Evolutionary conservation across 2,888 invertebrate species (phyloP), one percentile per base, ranked within the genome.

Genomic region (Eulithis prunata): DNA sequence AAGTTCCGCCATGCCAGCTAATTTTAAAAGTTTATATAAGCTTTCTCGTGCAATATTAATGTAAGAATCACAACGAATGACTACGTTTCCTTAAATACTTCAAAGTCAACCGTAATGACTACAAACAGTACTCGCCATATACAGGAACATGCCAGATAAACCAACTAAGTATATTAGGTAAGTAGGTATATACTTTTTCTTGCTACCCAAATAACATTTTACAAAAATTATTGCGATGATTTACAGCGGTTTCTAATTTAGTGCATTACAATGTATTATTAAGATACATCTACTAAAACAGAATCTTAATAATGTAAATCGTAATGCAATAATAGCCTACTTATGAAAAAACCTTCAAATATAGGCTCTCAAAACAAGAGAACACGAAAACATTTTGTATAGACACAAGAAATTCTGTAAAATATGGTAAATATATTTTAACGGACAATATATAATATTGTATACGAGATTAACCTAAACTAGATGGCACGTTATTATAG

Each of bases 351-450:
- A 80, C 83, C 83, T 89, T 90, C 84, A 89, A 90, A 90, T 89
- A 91, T 89, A 93, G 91, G 93, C 93, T 93, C 93, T 93, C 89
- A 94, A 93, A 93, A 93, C 91, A 93, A 93, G 93, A 93, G 93
- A 93, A 93, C 91, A 90, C 88, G 91, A 90, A 93, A 93, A 92
- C 91, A 89, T 90, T 93, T 91, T 91, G 92, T 93, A 93, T 93
- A 93, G 91, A 93, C 93, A 90, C 92, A 91, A 91, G 92, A 90
- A 74, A 91, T 92, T 93, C 91, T 92, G 93, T 93, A 93, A 92
- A 68, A 68, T 68, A 93, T 91, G 93, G 92, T 93, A 93, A 92
- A 93, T 92, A 93, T 93, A 93, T 90, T 91, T 92, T 88, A 93
- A 93, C 93, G 92, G 93, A 93, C 93, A 93, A 93, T 93, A 93